Percentiles rank a stretch among this genome's conserved stretches.
Evolutionary conservation across 1,140 invertebrate genomes (phyloP).

Genomic region (Daktulosphaira vitifoliae): DNA sequence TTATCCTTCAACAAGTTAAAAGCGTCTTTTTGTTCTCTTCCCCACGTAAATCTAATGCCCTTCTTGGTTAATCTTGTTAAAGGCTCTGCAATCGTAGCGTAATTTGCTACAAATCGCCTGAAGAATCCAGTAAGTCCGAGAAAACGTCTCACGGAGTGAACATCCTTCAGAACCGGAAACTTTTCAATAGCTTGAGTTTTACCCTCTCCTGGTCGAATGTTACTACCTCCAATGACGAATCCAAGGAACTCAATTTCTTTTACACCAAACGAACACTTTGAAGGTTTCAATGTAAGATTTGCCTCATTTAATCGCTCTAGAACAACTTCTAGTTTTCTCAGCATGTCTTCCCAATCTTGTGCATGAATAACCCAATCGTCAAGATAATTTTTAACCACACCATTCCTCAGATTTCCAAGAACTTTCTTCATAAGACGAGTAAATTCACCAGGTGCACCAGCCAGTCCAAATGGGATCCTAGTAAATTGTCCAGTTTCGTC

Average conservation of each 20-base stretch:
- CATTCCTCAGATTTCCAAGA: neutral
- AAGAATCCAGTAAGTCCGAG: no score
- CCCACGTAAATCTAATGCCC: no score
- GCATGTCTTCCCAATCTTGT: neutral
- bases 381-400: neutral
- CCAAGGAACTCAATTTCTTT: neutral
- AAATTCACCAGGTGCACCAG: slow-evolving; percentile 32
- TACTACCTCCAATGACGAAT: neutral
- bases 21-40: no score
- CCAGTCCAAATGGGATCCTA: slow-evolving; percentile 38
- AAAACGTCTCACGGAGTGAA: no score
- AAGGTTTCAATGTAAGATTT: no score
- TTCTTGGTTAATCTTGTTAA: no score
- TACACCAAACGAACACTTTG: no score
- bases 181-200: neutral
- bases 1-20: no score
- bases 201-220: neutral
- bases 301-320: neutral
- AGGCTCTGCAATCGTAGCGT: no score
- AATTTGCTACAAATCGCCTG: no score
- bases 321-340: neutral
- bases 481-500: slow-evolving; percentile 35
- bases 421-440: slow-evolving; percentile 24
- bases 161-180: no score
- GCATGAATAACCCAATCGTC: slow-evolving; percentile 13